These are phyloP conservation scores for Nycticryphes semicollaris DNA, from an alignment of 2,113 vertebrate species.

Conservation along the genomic window DNA sequence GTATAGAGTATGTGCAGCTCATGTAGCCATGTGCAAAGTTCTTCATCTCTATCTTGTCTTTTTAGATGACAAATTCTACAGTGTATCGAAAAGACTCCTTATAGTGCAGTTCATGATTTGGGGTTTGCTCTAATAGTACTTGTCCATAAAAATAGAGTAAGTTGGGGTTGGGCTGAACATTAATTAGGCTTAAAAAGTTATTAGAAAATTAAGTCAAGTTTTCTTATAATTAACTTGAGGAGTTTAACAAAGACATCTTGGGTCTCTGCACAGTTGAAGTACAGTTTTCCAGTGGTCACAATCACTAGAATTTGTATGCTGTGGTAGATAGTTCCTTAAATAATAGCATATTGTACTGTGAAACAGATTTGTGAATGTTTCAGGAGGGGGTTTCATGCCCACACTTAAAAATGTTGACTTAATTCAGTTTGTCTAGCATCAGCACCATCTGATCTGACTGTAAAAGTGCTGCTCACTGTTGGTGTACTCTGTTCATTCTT, in stretches of 20 bases:
- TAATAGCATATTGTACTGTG: background rate
- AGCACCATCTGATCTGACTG: background rate
- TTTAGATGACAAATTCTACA: background rate
- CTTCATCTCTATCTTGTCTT: background rate
- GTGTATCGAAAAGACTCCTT: background rate
- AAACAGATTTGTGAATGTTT: background rate
- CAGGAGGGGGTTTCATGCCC: background rate
- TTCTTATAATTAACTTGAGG: background rate
- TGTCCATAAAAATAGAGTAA: background rate
- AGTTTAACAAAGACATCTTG: too few relatives aligned
- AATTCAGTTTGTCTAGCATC: background rate
- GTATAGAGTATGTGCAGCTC: background rate
- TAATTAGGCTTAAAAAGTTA: background rate
- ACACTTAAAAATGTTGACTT: background rate
- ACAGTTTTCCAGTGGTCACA: too few relatives aligned
- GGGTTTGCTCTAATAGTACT: background rate
- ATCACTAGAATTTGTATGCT: background rate
- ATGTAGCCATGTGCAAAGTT: background rate
- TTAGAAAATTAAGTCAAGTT: background rate
- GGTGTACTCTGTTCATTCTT: constrained; percentile 56
- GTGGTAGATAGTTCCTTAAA: background rate
- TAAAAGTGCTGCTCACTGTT: background rate
- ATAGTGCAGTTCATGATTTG: background rate
- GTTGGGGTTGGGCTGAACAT: background rate
- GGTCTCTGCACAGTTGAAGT: too few relatives aligned